Conservation (phyloP, 1,140 invertebrate genomes). For the Lasioglossum albipes region DNA sequence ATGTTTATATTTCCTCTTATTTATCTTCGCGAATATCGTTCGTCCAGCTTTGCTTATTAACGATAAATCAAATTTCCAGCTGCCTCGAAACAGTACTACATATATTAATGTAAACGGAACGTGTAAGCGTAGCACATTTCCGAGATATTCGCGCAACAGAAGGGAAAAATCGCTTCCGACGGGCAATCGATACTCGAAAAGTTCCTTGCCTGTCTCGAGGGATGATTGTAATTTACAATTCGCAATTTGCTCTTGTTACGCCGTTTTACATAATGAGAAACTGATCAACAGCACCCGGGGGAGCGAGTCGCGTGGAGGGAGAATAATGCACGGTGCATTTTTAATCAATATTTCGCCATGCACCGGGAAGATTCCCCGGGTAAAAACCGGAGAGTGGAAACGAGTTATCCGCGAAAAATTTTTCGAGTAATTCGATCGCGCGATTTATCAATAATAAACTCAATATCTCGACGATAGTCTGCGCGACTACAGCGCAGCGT, state of each 20-base stretch:
- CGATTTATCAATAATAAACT: too few species aligned
- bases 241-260: conserved; percentile 31
- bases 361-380: too few species aligned
- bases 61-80: not conserved
- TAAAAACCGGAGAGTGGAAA: too few species aligned
- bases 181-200: conserved; percentile 23
- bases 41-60: not conserved
- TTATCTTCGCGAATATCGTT: too few species aligned
- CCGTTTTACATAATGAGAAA: conserved; percentile 6
- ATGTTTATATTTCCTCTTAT: too few species aligned
- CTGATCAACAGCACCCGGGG: not conserved
- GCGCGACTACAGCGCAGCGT: too few species aligned
- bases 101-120: conserved; percentile 8
- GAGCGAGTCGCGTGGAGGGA: not conserved
- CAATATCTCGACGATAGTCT: too few species aligned
- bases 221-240: conserved; percentile 10
- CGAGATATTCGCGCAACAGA: not conserved
- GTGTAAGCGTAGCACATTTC: too few species aligned
- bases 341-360: not conserved
- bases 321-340: not conserved
- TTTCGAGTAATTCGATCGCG: too few species aligned
- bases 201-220: not conserved
- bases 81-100: not conserved
- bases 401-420: too few species aligned
- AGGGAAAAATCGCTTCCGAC: not conserved